phyloP scores from a whole-genome alignment of 2,888 invertebrate species.

The Nemotelus pantherinus region DNA sequence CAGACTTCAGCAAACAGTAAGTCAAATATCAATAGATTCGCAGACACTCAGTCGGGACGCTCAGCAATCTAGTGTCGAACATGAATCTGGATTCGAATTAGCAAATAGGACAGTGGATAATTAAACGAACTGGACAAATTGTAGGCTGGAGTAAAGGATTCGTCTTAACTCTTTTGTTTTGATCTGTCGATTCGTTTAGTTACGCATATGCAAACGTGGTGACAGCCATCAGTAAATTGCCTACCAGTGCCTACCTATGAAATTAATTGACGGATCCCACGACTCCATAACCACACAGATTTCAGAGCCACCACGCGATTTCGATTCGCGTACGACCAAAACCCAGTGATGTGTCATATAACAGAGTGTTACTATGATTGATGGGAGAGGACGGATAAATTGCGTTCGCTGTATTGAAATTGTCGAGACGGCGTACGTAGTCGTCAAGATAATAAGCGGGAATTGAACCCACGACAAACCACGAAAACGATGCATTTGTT shows the following conservation, averaged over 20 bases:
- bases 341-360: not conserved
- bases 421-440: constrained; percentile 6
- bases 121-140: not conserved
- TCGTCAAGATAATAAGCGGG: not conserved
- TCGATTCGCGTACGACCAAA: not conserved
- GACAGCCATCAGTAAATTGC: constrained; percentile 26
- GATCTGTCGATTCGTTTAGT: constrained; percentile 9
- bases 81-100: not conserved
- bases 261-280: constrained; percentile 41
- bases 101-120: not conserved
- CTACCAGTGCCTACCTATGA: constrained; percentile 20
- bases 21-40: not conserved
- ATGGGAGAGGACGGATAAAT: constrained; percentile 30
- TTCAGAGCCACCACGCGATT: not conserved
- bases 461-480: constrained; percentile 4
- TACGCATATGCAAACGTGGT: not conserved
- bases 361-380: constrained; percentile 34
- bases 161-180: not conserved
- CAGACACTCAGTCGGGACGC: not conserved
- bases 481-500: not conserved
- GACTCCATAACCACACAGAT: not conserved
- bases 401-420: constrained; percentile 22
- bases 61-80: not conserved
- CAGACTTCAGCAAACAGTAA: not conserved
- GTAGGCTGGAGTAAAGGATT: not conserved